Percentiles rank a stretch among this genome's conserved stretches.
phyloP scores from a whole-genome alignment of 2,113 vertebrate genomes.

The Chunga burmeisteri region DNA sequence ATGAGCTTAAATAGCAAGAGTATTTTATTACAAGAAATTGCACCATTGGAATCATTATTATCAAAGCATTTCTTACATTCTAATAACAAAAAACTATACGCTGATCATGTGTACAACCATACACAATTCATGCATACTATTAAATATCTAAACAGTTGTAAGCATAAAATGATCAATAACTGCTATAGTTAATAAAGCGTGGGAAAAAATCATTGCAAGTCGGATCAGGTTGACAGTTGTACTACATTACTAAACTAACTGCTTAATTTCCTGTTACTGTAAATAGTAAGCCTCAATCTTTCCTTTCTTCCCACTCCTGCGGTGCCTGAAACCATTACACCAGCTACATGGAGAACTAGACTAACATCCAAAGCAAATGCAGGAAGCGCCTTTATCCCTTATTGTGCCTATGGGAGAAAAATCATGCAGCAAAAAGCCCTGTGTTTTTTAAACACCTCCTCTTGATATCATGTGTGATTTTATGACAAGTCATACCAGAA shows the following conservation, averaged over 20 bases:
- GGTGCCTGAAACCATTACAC: not conserved
- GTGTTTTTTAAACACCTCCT: not conserved
- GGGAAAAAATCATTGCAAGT: not conserved
- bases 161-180: not conserved
- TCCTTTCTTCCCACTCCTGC: not conserved
- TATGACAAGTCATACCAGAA: not conserved
- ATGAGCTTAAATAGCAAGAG: not conserved
- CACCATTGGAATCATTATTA: not conserved
- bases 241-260: not conserved
- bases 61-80: not conserved
- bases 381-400: not conserved
- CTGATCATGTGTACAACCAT: not conserved
- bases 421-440: accelerated
- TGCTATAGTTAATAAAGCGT: not conserved
- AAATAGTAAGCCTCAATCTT: not conserved
- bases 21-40: not conserved
- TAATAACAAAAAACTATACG: not conserved
- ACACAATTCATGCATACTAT: not conserved
- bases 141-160: not conserved
- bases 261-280: not conserved
- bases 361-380: not conserved
- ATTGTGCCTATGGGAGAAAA: not conserved
- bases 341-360: not conserved
- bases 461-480: not conserved
- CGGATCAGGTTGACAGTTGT: not conserved